These are phyloP conservation scores for Mesodorylaimus sp. DNA, from an alignment of 2,888 invertebrate genomes.

Conservation along the genomic window DNA sequence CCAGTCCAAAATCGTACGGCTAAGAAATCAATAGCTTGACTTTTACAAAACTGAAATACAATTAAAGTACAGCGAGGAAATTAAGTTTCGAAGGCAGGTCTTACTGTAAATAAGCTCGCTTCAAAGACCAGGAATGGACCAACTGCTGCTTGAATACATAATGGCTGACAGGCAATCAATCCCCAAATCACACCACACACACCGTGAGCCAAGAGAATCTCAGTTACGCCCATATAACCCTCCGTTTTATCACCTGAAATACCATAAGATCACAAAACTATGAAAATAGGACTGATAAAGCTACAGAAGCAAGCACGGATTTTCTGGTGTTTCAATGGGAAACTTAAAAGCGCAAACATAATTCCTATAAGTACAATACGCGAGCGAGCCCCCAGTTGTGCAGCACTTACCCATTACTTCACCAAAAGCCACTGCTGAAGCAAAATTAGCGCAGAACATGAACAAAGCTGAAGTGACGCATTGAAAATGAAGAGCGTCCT, in stretches of 20 bases:
- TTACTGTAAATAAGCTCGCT: not conserved
- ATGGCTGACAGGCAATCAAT: not conserved
- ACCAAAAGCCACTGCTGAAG: conserved; percentile 35
- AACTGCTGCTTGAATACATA: not conserved
- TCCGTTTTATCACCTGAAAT: not conserved
- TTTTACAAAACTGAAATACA: not conserved
- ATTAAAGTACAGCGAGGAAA: not conserved
- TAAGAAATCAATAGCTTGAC: not conserved
- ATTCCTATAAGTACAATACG: no score
- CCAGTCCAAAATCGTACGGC: conserved; percentile 8
- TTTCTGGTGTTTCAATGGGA: not conserved
- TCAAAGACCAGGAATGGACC: not conserved
- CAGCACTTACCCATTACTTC: conserved; percentile 31
- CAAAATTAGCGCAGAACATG: conserved; percentile 33
- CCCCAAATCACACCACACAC: not conserved
- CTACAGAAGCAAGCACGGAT: no score
- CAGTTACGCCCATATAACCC: not conserved
- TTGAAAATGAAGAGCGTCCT: conserved; percentile 29
- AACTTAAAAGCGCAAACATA: not conserved
- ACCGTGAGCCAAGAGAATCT: not conserved
- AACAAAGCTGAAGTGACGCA: conserved; percentile 31
- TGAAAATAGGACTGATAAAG: not conserved
- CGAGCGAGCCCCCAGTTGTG: no score
- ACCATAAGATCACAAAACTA: not conserved
- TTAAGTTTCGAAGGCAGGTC: not conserved